Percentiles rank a stretch among this genome's conserved stretches.
Conservation (phyloP, 1,140 invertebrate species). For the Neuroterus valhalla region DNA sequence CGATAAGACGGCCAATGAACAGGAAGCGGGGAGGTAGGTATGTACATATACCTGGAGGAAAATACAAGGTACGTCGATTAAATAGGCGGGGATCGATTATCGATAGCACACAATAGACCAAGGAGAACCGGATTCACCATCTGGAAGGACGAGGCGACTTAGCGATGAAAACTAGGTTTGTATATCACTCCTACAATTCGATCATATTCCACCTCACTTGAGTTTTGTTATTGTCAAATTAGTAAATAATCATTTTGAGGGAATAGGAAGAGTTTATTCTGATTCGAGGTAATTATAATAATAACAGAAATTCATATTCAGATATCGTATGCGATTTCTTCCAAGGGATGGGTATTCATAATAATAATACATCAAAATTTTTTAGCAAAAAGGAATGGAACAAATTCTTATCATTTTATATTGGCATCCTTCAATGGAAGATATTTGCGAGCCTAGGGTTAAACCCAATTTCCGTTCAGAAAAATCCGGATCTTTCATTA, state of each 20-base stretch:
- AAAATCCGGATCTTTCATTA: too few relatives aligned
- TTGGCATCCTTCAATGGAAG: too few relatives aligned
- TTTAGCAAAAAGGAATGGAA: too few relatives aligned
- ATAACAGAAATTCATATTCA: too few relatives aligned
- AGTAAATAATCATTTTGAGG: neutral
- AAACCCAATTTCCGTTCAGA: too few relatives aligned
- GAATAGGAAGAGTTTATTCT: too few relatives aligned
- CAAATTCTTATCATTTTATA: too few relatives aligned
- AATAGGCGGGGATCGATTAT: conserved; percentile 60
- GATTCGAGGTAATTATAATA: too few relatives aligned
- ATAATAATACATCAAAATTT: too few relatives aligned
- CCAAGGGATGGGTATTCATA: too few relatives aligned
- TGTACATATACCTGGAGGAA: conserved; percentile 42
- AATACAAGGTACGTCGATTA: conserved; percentile 49
- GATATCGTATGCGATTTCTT: too few relatives aligned
- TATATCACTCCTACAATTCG: neutral
- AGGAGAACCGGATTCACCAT: conserved; percentile 31
- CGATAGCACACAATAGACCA: conserved; percentile 56
- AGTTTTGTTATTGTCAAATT: neutral
- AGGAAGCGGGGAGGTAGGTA: conserved; percentile 51
- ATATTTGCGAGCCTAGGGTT: too few relatives aligned
- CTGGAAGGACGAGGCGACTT: neutral
- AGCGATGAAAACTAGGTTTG: neutral
- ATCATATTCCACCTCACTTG: neutral
- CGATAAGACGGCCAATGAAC: conserved; percentile 58